Base-by-base conservation (phyloP, 2,113 vertebrate genomes). In the Thamnophis sirtalis region DNA sequence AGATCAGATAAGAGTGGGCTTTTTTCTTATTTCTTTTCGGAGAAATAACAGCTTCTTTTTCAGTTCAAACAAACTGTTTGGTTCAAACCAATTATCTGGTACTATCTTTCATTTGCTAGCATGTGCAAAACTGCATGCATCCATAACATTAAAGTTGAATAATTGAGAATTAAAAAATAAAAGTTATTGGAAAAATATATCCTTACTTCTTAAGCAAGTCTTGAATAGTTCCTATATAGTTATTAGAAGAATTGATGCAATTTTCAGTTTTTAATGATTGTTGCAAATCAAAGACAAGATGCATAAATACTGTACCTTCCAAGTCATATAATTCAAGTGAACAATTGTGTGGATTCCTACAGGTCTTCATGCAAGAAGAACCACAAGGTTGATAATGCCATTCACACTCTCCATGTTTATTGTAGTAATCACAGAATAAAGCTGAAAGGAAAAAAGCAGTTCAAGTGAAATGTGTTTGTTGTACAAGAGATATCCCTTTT, bases 351-450 rank as follows among this genome's bases (percentile, higher is more conserved):
- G 98, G 98, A 94, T 99, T 99, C 89, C 95, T 98, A 94, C 99
- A 99, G 48, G 99, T 99, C 94, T 98, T 98, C 97, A 99, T 96
- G 92, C 98, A 99, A 63, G 97, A 97, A 8, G 97, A 97, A 58
- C 99, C 99, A 89, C 99, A 99, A 1, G 99, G 97, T 91, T 98
- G 98, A 95, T 99, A 99, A 93, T 99, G 98, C 99, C 99, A 99
- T 92, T 98, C 98, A 89, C 99, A 99, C 91, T 95, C 97, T 28
- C 96, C 98, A 56, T 97, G 92, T 0, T 97, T 95, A 90, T 99
- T 99, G 96, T 99, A 99, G 96, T 98, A 99, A 94, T 99, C 99
- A 17, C 99, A 99, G 97, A 99, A 99, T 28, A 99, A 94, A 86
- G 99, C 99, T 99, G 95, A 5, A 94, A 89, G 49, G 56, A 53